Evolutionary conservation across 2,888 invertebrate species (phyloP).

Genomic region (Melieria crassipennis): DNA sequence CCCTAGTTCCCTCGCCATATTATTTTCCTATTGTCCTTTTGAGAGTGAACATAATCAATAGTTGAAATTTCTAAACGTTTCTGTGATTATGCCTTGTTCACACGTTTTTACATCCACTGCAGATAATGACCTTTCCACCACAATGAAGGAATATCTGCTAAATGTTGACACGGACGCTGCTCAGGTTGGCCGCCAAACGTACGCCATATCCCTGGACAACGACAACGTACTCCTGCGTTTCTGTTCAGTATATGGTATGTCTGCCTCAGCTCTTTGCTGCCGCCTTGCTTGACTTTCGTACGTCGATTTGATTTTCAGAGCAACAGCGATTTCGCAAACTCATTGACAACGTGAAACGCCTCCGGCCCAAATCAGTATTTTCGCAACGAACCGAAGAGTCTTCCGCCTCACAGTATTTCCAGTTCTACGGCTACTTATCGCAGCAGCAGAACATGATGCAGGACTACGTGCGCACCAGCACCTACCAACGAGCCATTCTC

Average conservation of each 20-base stretch:
- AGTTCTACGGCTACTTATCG: constrained; percentile 98
- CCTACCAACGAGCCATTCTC: constrained; percentile 96
- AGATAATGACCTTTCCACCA: constrained; percentile 55
- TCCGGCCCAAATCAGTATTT: constrained; percentile 79
- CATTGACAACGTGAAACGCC: constrained; percentile 63
- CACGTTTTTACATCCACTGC: constrained; percentile 19
- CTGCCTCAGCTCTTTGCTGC: too few relatives aligned
- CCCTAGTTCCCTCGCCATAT: too few relatives aligned
- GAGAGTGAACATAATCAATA: too few relatives aligned
- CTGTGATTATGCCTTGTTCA: too few relatives aligned
- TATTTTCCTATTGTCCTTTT: too few relatives aligned
- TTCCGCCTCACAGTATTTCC: constrained; percentile 98
- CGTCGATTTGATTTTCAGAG: constrained; percentile 45
- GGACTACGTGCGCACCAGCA: constrained; percentile 97
- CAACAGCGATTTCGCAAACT: constrained; percentile 63
- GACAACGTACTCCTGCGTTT: constrained; percentile 63
- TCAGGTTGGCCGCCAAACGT: constrained; percentile 58
- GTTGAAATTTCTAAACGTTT: too few relatives aligned
- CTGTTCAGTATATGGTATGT: constrained; percentile 56
- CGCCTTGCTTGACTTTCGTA: too few relatives aligned
- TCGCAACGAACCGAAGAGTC: constrained; percentile 97
- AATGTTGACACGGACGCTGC: constrained; percentile 62
- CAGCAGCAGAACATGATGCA: constrained; percentile 99
- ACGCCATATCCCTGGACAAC: constrained; percentile 61
- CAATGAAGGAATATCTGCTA: constrained; percentile 61